Evolutionary conservation across 2,888 invertebrate species (phyloP), one percentile per base, ranked within the genome.

Genomic region (Epistrophe grossulariae): DNA sequence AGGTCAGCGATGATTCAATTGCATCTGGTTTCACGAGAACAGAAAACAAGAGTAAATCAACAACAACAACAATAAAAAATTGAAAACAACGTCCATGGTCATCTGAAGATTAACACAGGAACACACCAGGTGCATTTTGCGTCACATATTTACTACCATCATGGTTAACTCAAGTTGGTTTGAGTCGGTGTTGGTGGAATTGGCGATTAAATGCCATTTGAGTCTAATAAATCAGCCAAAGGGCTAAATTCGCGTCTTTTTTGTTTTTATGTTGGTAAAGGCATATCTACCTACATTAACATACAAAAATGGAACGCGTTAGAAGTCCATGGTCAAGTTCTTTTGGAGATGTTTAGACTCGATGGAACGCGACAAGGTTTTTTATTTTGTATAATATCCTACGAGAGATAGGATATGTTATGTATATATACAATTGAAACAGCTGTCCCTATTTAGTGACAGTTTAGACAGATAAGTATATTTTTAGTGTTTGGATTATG

Each of bases 1-100:
- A 83, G 87, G 87, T 83, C 87, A 87, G 48, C 87, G 66, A 68
- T 82, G 87, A 79, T 83, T 87, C 83, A 79, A 82, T 87, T 79
- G 82, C 87, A 87, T 87, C 87, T 87, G 87, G 87, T 76, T 79
- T 70, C 78, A 52, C 71, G 82, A 52, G 31, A 24, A 68, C 45
- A 68, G 9, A 64, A 31, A 40, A 19, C 17, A 66, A 38, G 40
- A n/a, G 43, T 9, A 35, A 57, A 50, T 4, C 70, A 40, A 64
- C 0, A n/a, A n/a, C n/a, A n/a, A n/a, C n/a, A n/a, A n/a, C n/a
- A 40, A n/a, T 13, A 77, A 40, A 13, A 76, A 57, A 19, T n/a
- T 19, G n/a, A 77, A 76, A 64, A 55, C 5, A 55, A 60, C 11
- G 5, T 66, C 76, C 76, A 84, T 70, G 79, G 64, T 55, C 79